Evolutionary conservation across 2,113 vertebrate genomes (phyloP).

Genomic region (Apteryx owenii): DNA sequence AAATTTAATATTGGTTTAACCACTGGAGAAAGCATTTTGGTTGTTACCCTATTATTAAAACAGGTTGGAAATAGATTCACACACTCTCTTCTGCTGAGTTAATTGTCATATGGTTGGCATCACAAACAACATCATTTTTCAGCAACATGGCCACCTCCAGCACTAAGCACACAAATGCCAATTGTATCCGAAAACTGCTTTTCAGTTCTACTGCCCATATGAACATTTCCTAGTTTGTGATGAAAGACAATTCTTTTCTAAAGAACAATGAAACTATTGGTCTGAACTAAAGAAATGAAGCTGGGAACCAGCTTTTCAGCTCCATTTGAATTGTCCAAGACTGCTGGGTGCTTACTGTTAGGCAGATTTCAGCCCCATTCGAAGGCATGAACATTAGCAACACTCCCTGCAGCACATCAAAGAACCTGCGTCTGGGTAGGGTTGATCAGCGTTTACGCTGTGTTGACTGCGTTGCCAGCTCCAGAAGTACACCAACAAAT

Average conservation of each 20-base stretch:
- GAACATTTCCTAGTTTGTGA: neutral
- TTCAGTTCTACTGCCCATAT: neutral
- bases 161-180: neutral
- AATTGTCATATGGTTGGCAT: constrained; percentile 50
- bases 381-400: neutral
- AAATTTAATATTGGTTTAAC: constrained; percentile 51
- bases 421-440: neutral
- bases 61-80: constrained; percentile 55
- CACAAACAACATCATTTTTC: constrained; percentile 40
- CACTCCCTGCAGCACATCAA: neutral
- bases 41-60: constrained; percentile 59
- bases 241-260: constrained; percentile 23
- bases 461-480: neutral
- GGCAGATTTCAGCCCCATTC: neutral
- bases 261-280: constrained; percentile 14
- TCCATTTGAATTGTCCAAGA: neutral
- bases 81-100: constrained; percentile 32
- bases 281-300: constrained; percentile 1
- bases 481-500: neutral
- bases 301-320: neutral
- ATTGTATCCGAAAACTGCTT: neutral
- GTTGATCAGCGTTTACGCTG: neutral
- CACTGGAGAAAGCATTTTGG: constrained; percentile 57
- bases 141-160: constrained; percentile 30
- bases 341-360: neutral